Evolutionary conservation across 64 coral and sea anemone species (phyloP).

Genomic region (Exaiptasia diaphana): DNA sequence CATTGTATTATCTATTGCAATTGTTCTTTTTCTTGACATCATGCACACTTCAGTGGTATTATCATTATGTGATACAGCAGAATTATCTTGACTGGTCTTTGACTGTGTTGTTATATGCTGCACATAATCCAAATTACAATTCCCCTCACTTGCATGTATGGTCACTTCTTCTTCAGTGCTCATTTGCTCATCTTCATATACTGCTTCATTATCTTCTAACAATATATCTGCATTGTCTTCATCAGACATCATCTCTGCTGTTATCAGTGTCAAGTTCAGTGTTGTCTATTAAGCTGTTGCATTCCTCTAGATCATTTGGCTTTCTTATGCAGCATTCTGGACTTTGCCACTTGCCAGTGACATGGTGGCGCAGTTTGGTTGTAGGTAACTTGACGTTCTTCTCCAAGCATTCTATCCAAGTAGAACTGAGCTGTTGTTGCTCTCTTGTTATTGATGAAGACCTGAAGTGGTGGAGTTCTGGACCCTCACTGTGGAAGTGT

Average conservation of each 20-base stretch:
- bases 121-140: neutral
- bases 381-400: constrained; percentile 4
- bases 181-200: neutral
- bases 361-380: constrained; percentile 17
- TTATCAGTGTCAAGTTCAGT: too few species aligned
- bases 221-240: neutral
- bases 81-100: neutral
- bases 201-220: neutral
- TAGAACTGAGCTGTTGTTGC: neutral
- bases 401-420: neutral
- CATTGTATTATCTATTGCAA: neutral
- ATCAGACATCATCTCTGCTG: neutral
- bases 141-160: neutral
- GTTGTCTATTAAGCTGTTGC: too few species aligned
- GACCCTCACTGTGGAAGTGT: neutral
- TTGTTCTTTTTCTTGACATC: neutral
- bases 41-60: too few species aligned
- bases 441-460: neutral
- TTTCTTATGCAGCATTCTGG: neutral
- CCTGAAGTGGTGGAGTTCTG: neutral
- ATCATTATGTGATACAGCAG: neutral
- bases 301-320: too few species aligned
- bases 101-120: neutral
- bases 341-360: neutral
- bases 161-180: neutral